Base-by-base conservation (phyloP, 37 sponge, comb jelly and placozoan species). In the Halisarca cf. caerulea region DNA sequence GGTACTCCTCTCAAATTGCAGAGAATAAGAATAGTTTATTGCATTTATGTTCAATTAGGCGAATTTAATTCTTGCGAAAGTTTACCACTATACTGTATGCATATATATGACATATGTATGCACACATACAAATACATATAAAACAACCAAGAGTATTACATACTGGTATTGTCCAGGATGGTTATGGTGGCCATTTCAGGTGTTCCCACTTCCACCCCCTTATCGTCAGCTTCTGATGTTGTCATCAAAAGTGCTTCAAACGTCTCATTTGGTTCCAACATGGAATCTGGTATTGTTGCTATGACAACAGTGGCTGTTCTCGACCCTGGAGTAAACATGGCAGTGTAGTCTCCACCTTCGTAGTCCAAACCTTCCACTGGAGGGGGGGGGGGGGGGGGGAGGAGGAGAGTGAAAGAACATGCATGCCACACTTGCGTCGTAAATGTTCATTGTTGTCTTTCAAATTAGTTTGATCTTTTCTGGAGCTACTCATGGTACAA, bases 351-450 rank as follows among this genome's bases (percentile, higher is more conserved):
- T 20, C 72, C 72, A 6, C 38, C 35, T 18, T 38, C 5, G 40
- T 71, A 71, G 72, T 71, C 72, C 21, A 71, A 7, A 28, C 64
- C 64, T 23, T 61, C 64, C 64, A 28, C 64, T 61, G 30, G 5
- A 15, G 5, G 24, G 23, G 64, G 4, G 30, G 23, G 64, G 6
- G 30, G 9, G 28, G 15, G 6, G 20, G 30, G 30, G 64, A 21
- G 64, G 23, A 28, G 20, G 15, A 6, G 11, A 14, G 51, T 47
- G 6, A 47, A 47, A 47, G n/a, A n/a, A n/a, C n/a, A n/a, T n/a
- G n/a, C n/a, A n/a, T n/a, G n/a, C n/a, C n/a, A n/a, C n/a, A n/a
- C n/a, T n/a, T n/a, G n/a, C n/a, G n/a, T n/a, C n/a, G n/a, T n/a
- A n/a, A n/a, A n/a, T n/a, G n/a, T n/a, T n/a, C n/a, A n/a, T n/a